Percentiles rank a stretch among this genome's conserved stretches.
Evolutionary conservation across 2,113 vertebrate species (phyloP).

Genomic region (Hippocampus guttulatus): DNA sequence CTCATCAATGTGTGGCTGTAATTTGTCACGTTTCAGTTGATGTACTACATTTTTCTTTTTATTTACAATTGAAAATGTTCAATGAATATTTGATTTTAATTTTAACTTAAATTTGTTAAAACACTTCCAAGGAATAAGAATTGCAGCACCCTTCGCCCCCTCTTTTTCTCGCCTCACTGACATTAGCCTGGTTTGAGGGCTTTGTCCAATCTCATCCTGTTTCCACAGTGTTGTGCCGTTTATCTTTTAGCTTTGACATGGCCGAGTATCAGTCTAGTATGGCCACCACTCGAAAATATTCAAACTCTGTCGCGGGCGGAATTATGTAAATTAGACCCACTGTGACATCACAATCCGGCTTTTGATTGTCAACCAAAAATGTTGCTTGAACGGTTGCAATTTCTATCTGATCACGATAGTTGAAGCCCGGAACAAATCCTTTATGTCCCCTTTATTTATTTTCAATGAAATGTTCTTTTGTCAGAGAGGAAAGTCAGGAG

Average conservation of each 20-base stretch:
- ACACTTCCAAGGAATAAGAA: no score
- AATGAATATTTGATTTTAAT: no score
- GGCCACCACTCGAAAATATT: not conserved
- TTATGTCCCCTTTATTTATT: not conserved
- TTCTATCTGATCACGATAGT: not conserved
- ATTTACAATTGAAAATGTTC: not conserved
- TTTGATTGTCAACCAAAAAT: not conserved
- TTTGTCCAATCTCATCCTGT: not conserved
- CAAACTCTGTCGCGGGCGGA: not conserved
- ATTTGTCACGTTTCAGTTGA: no score
- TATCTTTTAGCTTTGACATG: not conserved
- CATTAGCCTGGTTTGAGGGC: not conserved
- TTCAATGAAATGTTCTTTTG: not conserved
- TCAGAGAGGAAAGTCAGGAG: no score
- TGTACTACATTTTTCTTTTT: not conserved
- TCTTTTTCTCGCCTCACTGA: not conserved
- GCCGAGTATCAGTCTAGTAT: not conserved
- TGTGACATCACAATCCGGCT: not conserved
- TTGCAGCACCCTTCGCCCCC: no score
- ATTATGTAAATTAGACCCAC: not conserved
- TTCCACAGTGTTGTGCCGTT: not conserved
- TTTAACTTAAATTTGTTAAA: no score
- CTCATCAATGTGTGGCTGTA: no score
- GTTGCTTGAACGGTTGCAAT: not conserved
- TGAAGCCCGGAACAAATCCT: not conserved